Evolutionary conservation across 2,113 vertebrate species (phyloP).

Genomic region (Callaeas wilsoni): DNA sequence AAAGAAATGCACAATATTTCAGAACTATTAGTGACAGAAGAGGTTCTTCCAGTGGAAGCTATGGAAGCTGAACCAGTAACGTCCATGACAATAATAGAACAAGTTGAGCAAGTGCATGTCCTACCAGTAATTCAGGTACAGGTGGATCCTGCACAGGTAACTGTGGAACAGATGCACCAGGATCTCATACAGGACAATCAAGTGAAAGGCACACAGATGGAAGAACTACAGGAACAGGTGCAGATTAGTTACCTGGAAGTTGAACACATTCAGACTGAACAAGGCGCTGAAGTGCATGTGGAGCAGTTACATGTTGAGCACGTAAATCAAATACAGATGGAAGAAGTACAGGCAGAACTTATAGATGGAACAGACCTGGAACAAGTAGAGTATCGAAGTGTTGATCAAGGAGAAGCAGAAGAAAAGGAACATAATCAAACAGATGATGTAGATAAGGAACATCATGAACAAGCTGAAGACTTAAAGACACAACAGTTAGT

Average conservation of each 20-base stretch:
- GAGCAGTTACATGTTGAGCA: slow-evolving; percentile 78
- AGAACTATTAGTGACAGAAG: slow-evolving; percentile 75
- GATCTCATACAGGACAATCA: slow-evolving; percentile 81
- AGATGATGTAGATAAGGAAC: slow-evolving; percentile 20
- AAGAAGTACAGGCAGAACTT: slow-evolving; percentile 78
- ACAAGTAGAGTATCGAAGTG: slow-evolving; percentile 62
- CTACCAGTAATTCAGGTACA: slow-evolving; percentile 86
- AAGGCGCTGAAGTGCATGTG: slow-evolving; percentile 79
- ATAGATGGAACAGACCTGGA: slow-evolving; percentile 68
- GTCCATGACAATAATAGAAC: slow-evolving; percentile 80
- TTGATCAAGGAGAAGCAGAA: slow-evolving; percentile 59
- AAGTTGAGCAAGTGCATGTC: slow-evolving; percentile 88
- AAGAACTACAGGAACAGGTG: slow-evolving; percentile 78
- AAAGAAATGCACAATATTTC: slow-evolving; percentile 81
- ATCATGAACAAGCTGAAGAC: slow-evolving; percentile 34
- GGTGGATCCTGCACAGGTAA: slow-evolving; percentile 82
- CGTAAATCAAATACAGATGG: slow-evolving; percentile 79
- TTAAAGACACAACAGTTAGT: slow-evolving; percentile 44
- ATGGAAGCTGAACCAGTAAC: slow-evolving; percentile 74
- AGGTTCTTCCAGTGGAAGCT: slow-evolving; percentile 79
- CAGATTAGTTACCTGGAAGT: slow-evolving; percentile 80
- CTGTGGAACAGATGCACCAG: slow-evolving; percentile 80
- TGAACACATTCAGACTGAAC: slow-evolving; percentile 81
- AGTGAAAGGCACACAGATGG: slow-evolving; percentile 70
- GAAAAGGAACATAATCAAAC: slow-evolving; percentile 21